Conservation (phyloP, 2,113 vertebrate species). For the Eulacestoma nigropectus region DNA sequence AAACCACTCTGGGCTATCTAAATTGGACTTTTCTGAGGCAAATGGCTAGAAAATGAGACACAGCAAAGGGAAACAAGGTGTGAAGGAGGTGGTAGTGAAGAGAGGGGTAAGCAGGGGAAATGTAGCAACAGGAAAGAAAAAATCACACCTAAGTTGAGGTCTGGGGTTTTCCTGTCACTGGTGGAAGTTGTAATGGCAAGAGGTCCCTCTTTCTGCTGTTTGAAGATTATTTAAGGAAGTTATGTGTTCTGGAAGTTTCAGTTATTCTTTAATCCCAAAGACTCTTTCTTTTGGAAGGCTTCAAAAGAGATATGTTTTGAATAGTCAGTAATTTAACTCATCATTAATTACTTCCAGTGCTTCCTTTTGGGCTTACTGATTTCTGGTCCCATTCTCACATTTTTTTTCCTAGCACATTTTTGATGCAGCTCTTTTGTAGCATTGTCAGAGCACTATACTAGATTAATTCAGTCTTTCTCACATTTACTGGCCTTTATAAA, state of each 20-base stretch:
- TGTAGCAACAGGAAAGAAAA: not conserved
- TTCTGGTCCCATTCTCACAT: not conserved
- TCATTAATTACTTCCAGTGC: not conserved
- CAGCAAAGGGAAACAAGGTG: not conserved
- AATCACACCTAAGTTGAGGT: not conserved
- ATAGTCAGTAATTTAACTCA: not conserved
- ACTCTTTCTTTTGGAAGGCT: not conserved
- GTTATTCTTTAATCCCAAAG: not conserved
- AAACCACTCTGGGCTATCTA: not conserved
- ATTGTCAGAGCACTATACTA: not conserved
- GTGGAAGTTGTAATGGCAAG: not conserved
- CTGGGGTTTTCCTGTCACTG: not conserved
- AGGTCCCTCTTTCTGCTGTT: not conserved
- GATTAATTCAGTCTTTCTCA: not conserved
- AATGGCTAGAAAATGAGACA: not conserved
- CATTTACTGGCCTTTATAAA: not conserved
- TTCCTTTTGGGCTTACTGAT: not conserved
- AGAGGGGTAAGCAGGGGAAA: not conserved
- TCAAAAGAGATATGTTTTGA: not conserved
- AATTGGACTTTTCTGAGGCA: not conserved
- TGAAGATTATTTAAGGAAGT: not conserved
- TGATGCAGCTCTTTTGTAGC: not conserved
- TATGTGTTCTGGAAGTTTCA: not conserved
- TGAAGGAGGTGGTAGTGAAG: not conserved
- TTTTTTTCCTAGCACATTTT: not conserved